Percentiles rank a stretch among this genome's conserved stretches.
Evolutionary conservation across 2,113 vertebrate genomes (phyloP).

Genomic region (Monopterus albus): DNA sequence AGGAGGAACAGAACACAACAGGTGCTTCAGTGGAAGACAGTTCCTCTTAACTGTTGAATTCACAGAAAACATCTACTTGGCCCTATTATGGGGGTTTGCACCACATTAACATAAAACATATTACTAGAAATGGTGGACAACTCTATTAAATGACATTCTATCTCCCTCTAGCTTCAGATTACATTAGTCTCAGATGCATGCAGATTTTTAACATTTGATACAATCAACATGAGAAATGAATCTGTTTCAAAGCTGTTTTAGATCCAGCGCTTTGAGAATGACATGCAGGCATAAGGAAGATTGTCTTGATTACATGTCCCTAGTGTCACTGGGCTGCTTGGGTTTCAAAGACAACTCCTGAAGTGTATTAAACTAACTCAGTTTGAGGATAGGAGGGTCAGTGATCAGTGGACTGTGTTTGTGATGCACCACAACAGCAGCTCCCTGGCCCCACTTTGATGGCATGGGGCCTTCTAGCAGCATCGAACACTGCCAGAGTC

Average conservation of each 20-base stretch:
- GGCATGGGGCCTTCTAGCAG: slow-evolving; percentile 9
- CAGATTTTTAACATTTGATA: slow-evolving; percentile 60
- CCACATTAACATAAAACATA: slow-evolving; percentile 14
- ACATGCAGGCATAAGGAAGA: slow-evolving; percentile 14
- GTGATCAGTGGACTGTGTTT: slow-evolving; percentile 31
- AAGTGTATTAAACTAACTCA: slow-evolving; percentile 56
- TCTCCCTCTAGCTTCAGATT: slow-evolving; percentile 24
- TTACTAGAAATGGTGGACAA: slow-evolving; percentile 10
- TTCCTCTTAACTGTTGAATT: slow-evolving; percentile 7
- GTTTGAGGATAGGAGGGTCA: slow-evolving; percentile 63
- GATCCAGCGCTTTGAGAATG: slow-evolving; percentile 33
- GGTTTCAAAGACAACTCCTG: slow-evolving; percentile 51
- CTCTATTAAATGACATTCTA: slow-evolving; percentile 45
- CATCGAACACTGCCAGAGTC: slow-evolving; percentile 1
- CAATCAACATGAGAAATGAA: slow-evolving; percentile 46
- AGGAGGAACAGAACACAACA: slow-evolving; percentile 4
- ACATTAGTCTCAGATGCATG: slow-evolving; percentile 30
- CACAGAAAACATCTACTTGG: not conserved
- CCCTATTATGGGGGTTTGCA: no score
- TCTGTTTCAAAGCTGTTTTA: slow-evolving; percentile 36
- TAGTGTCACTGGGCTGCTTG: slow-evolving; percentile 26
- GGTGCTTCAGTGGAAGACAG: not conserved
- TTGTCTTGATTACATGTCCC: slow-evolving; percentile 18
- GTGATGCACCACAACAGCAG: slow-evolving; percentile 31
- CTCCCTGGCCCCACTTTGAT: slow-evolving; percentile 22